Percentiles rank a stretch among this genome's conserved stretches.
Evolutionary conservation across 1,140 invertebrate species (phyloP).

Genomic region (Ceratina australensis): DNA sequence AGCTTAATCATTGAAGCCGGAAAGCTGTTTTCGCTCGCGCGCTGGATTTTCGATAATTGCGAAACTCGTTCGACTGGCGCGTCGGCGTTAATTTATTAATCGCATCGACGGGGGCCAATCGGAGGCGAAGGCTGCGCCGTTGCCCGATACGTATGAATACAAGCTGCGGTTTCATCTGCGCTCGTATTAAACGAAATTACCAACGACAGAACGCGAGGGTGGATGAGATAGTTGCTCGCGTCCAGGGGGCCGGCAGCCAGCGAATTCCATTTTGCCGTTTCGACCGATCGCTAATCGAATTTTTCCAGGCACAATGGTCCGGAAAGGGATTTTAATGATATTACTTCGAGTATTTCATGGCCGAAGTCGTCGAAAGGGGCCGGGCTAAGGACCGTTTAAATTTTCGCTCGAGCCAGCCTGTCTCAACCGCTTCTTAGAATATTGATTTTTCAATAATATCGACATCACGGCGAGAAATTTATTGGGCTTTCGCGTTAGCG

Average conservation of each 20-base stretch:
- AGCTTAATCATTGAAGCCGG: background rate
- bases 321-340: slow-evolving; percentile 42
- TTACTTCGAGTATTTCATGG: slow-evolving; percentile 16
- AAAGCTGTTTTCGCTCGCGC: slow-evolving; percentile 9
- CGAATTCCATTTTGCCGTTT: slow-evolving; percentile 44
- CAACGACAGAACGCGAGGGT: background rate
- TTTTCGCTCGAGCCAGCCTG: background rate
- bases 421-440: background rate
- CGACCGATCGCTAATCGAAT: slow-evolving; percentile 46
- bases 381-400: slow-evolving; percentile 4
- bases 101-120: slow-evolving; percentile 46
- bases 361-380: background rate
- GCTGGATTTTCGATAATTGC: slow-evolving; percentile 54
- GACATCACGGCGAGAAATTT: background rate
- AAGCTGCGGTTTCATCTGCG: slow-evolving; percentile 42
- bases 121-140: background rate
- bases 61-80: slow-evolving; percentile 44
- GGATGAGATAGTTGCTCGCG: background rate
- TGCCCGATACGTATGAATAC: slow-evolving; percentile 32
- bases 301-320: slow-evolving; percentile 37
- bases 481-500: background rate
- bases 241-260: background rate
- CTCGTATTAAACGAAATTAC: slow-evolving; percentile 49
- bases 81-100: slow-evolving; percentile 63
- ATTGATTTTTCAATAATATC: slow-evolving; percentile 15